A percentile compares a stretch with the other conserved stretches of the same genome.
Conservation (phyloP, 1,140 invertebrate species). For the Trichoplusia ni region DNA sequence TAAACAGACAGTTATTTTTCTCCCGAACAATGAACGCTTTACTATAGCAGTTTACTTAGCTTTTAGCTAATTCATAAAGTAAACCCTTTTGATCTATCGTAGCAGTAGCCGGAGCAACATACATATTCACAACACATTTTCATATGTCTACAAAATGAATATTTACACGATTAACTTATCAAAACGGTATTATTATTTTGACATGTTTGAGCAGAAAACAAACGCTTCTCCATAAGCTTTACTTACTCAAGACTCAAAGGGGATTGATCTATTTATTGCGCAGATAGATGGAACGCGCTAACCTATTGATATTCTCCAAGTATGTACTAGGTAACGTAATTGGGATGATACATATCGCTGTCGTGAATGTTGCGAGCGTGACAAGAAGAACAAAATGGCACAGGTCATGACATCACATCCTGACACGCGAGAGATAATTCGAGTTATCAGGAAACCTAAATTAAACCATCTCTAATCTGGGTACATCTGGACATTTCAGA, state of each 20-base stretch:
- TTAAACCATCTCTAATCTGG: slow-evolving; percentile 26
- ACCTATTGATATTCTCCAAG: background rate
- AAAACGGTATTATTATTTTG: background rate
- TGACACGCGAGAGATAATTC: slow-evolving; percentile 10
- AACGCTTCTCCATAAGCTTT: background rate
- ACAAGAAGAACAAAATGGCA: slow-evolving; percentile 19
- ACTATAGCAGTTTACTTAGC: too few relatives aligned
- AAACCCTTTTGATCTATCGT: too few relatives aligned
- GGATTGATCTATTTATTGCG: slow-evolving; percentile 1
- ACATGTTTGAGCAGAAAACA: slow-evolving; percentile 1
- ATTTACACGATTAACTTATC: too few relatives aligned
- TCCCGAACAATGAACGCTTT: too few relatives aligned
- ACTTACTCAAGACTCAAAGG: background rate
- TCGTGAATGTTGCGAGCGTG: slow-evolving; percentile 14
- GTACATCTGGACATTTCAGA: slow-evolving; percentile 18
- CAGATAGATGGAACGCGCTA: too few relatives aligned
- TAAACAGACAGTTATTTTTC: too few relatives aligned
- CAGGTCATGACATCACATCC: slow-evolving; percentile 31
- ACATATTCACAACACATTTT: background rate
- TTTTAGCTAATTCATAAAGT: too few relatives aligned
- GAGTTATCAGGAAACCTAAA: slow-evolving; percentile 24
- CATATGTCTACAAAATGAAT: background rate
- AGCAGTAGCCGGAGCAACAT: too few relatives aligned
- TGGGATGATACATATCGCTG: slow-evolving; percentile 12
- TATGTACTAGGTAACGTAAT: background rate